Conservation (phyloP, 2,797 vertebrate genomes). For the Martes flavigula region DNA sequence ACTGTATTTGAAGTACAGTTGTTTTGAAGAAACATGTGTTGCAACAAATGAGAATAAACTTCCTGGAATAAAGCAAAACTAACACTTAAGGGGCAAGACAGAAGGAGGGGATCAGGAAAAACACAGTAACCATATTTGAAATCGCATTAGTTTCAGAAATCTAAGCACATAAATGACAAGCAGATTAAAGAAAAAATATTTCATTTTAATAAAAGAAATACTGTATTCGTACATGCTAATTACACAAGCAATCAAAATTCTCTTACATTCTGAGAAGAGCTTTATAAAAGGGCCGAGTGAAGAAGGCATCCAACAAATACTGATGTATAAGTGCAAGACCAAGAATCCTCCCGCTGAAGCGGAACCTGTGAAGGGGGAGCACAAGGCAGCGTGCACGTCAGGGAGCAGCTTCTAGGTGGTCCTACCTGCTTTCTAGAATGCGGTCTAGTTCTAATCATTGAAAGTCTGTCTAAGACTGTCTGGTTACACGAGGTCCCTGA, state of each 20-base stretch:
- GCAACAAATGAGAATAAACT: conserved; percentile 57
- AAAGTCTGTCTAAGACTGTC: neutral
- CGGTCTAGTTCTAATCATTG: neutral
- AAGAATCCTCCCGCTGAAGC: conserved; percentile 97
- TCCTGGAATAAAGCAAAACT: neutral
- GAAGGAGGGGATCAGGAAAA: neutral
- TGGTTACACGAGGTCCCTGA: neutral
- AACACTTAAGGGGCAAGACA: neutral
- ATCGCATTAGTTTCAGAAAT: neutral
- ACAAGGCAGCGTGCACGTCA: neutral
- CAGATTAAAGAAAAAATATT: too few species aligned
- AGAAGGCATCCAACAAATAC: conserved; percentile 98
- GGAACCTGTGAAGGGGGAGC: conserved; percentile 89
- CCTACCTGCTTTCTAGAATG: neutral
- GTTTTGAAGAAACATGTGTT: conserved; percentile 55
- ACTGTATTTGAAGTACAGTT: conserved; percentile 53
- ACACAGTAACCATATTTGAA: neutral
- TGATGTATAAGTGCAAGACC: conserved; percentile 97
- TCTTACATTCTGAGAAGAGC: conserved; percentile 96
- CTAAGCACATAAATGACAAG: neutral
- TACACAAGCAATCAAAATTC: conserved; percentile 31
- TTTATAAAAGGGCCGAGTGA: conserved; percentile 98
- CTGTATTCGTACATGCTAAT: neutral
- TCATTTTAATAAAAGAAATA: neutral
- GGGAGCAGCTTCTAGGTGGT: neutral